These are phyloP conservation scores for Xenopus laevis DNA, from an alignment of 2,113 vertebrate genomes.

Conservation along the genomic window DNA sequence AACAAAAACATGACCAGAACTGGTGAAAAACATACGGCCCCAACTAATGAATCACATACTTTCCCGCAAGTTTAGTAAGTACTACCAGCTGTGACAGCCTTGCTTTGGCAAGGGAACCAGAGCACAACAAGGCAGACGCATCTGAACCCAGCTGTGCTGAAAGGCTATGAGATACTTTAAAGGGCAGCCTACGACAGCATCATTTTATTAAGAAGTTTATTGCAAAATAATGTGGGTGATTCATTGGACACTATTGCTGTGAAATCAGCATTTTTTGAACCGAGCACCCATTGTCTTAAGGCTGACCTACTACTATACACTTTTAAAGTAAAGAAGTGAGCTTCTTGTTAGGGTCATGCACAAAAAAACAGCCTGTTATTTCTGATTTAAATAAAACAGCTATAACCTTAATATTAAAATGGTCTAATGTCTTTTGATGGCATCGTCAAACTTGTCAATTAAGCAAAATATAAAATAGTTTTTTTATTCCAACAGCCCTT, in stretches of 20 bases:
- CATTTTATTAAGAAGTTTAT: slow-evolving; percentile 33
- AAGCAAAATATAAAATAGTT: no score
- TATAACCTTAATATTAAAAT: background rate
- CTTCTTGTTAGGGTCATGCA: background rate
- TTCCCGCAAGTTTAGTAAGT: slow-evolving; percentile 95
- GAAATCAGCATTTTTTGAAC: slow-evolving; percentile 18
- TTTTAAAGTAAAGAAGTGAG: background rate
- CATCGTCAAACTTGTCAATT: no score
- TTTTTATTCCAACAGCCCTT: no score
- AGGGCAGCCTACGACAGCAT: slow-evolving; percentile 39
- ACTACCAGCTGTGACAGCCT: slow-evolving; percentile 96
- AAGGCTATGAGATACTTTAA: slow-evolving; percentile 81
- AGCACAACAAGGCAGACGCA: slow-evolving; percentile 75
- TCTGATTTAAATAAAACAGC: background rate
- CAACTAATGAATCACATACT: slow-evolving; percentile 98
- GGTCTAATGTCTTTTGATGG: no score
- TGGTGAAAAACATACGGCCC: slow-evolving; percentile 94
- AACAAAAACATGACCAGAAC: slow-evolving; percentile 98
- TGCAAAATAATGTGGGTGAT: slow-evolving; percentile 36
- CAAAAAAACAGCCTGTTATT: background rate
- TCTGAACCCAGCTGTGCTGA: slow-evolving; percentile 91
- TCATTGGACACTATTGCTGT: slow-evolving; percentile 27
- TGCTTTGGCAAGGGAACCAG: slow-evolving; percentile 78
- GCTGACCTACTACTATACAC: background rate
- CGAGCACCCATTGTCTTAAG: slow-evolving; percentile 25